Base-by-base conservation (phyloP, 1,140 invertebrate genomes). In the Drosophila repleta region DNA sequence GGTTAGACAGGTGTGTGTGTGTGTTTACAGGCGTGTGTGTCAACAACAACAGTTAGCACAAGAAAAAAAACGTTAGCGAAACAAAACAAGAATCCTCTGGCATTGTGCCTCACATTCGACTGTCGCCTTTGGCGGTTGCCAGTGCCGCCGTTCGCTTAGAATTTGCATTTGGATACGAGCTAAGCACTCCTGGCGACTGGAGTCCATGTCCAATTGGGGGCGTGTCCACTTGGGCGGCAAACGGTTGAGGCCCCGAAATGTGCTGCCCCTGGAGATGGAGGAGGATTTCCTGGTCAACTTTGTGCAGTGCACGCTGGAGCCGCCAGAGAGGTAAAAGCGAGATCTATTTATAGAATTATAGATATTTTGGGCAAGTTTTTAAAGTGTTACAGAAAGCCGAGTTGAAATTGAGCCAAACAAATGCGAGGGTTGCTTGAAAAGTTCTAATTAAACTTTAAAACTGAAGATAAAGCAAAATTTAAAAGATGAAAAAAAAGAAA, bases 281-380 rank as follows among this genome's bases (percentile, higher is more conserved):
- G 74, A 80, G 24, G 79, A 82, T 24, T 91, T 88, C 51, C 77
- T 90, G 21, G 71, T 83, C 21, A 89, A 91, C 63, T 91, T 90
- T 71, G 89, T 91, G 45, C 85, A 91, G 43, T 91, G 90, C 62
- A 90, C 69, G 29, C 39, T 91, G 55, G 89, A 87, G 63, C 85
- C 90, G 15, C 67, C 70, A 11, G 76, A 83, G 21, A 87, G 85
- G 90, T 91, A 80, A 57, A 57, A 15, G 29, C 7, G 29, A 29
- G 29, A 29, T 29, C 7, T 7, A 8, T 29, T 0, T 6, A 29
- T 29, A 8, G 2, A 29, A 29, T 29, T 29, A 29, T 6, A 8
- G 6, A 29, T 0, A 29, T 29, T 29, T 8, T 29, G 7, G 6
- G 29, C 6, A 7, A 29, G 7, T 29, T 29, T 29, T 26, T 26